Percentiles rank a stretch among this genome's conserved stretches.
Evolutionary conservation across 2,797 vertebrate genomes (phyloP).

Genomic region (Cirrhinus molitorella): DNA sequence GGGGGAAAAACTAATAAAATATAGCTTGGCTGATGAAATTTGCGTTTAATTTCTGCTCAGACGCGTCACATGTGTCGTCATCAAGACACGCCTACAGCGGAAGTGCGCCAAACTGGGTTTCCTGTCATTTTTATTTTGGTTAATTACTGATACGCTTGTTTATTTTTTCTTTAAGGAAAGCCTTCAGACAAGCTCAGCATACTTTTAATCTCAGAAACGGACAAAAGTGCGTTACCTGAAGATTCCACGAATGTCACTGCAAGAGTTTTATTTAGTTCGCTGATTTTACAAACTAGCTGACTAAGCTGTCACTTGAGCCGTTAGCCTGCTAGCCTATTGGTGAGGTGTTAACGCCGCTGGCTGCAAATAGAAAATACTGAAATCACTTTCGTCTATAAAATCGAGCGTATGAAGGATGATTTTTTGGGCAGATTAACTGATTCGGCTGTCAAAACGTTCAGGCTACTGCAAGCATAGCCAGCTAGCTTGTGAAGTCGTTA

Average conservation of each 20-base stretch:
- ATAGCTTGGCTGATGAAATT: background rate
- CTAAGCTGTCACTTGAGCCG: conserved; percentile 42
- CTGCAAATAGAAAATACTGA: background rate
- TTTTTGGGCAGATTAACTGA: background rate
- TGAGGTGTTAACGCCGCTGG: conserved; percentile 15
- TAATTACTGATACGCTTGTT: conserved; percentile 29
- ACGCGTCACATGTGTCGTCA: background rate
- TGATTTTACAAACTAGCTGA: conserved; percentile 47
- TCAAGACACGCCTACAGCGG: conserved; percentile 36
- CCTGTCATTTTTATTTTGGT: conserved; percentile 41
- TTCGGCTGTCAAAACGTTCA: background rate
- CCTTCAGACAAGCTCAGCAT: conserved; percentile 51
- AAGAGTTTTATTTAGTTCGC: conserved; percentile 37
- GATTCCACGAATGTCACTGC: conserved; percentile 41
- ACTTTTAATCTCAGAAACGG: conserved; percentile 49
- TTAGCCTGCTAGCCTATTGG: conserved; percentile 30
- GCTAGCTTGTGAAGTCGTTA: conserved; percentile 44
- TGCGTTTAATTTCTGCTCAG: background rate
- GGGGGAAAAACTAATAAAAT: background rate
- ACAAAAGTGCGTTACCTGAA: conserved; percentile 56
- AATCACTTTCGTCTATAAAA: background rate
- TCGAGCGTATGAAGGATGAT: background rate
- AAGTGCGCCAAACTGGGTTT: conserved; percentile 48
- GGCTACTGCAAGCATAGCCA: conserved; percentile 15
- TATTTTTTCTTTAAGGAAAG: conserved; percentile 29